These are phyloP conservation scores for Blennius ocellaris DNA, from an alignment of 2,113 vertebrate genomes.

Conservation along the genomic window DNA sequence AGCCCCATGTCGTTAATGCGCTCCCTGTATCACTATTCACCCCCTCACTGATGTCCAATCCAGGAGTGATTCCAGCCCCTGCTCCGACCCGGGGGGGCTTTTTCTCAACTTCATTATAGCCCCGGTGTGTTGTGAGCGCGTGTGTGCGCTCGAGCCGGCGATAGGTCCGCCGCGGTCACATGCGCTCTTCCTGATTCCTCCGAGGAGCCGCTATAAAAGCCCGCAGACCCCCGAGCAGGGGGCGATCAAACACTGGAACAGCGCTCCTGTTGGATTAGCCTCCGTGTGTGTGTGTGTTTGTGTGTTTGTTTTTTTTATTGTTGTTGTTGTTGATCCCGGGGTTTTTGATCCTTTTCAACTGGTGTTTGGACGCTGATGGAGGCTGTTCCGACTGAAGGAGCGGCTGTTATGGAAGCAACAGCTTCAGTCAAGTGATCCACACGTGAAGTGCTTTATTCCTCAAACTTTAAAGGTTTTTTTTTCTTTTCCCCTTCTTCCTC, in stretches of 20 bases:
- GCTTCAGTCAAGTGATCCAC: constrained; percentile 50
- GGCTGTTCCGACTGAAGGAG: constrained; percentile 35
- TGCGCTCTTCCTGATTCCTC: constrained; percentile 69
- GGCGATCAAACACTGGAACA: constrained; percentile 62
- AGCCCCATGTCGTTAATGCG: too few relatives aligned
- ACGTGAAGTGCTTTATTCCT: constrained; percentile 50
- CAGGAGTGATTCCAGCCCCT: background rate
- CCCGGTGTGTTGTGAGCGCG: constrained; percentile 30
- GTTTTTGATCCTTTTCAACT: constrained; percentile 56
- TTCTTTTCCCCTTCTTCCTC: background rate
- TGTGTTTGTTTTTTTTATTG: constrained; percentile 17
- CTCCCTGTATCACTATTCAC: too few relatives aligned
- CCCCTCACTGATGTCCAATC: background rate
- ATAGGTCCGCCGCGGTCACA: constrained; percentile 72
- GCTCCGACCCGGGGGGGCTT: constrained; percentile 19
- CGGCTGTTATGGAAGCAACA: constrained; percentile 50
- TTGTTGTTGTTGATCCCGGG: background rate
- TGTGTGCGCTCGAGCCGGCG: constrained; percentile 66
- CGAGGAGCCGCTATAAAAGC: constrained; percentile 58
- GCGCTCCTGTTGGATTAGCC: constrained; percentile 35
- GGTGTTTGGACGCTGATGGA: constrained; percentile 61
- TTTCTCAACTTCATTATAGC: constrained; percentile 45
- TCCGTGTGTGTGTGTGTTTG: too few relatives aligned
- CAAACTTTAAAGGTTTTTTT: constrained; percentile 25
- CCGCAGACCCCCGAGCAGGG: constrained; percentile 55